phyloP scores from a whole-genome alignment of 2,797 vertebrate genomes.

The Pseudocheirus occidentalis region DNA sequence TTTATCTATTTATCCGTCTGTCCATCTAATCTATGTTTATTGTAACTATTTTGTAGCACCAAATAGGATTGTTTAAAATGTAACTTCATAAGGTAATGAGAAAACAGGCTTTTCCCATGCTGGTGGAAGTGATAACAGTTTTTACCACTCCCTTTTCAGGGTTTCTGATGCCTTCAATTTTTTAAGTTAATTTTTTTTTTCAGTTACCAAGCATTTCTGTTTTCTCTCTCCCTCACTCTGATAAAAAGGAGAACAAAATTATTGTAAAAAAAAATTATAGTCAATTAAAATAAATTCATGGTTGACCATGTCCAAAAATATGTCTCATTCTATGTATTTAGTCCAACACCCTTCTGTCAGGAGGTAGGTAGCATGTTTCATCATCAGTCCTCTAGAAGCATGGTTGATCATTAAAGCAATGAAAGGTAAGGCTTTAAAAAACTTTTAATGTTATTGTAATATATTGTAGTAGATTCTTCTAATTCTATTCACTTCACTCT shows the following conservation, averaged over 20 bases:
- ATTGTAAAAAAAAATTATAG: not conserved
- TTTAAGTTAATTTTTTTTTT: not conserved
- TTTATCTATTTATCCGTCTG: not conserved
- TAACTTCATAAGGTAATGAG: not conserved
- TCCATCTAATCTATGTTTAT: not conserved
- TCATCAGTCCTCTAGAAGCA: not conserved
- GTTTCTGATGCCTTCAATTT: not conserved
- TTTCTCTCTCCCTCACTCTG: not conserved
- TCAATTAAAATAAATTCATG: not conserved
- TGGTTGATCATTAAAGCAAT: not conserved
- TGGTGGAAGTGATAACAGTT: not conserved
- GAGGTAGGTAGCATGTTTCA: not conserved
- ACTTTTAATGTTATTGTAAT: not conserved
- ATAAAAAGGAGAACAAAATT: not conserved
- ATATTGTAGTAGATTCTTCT: not conserved
- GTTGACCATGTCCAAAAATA: not conserved
- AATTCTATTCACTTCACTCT: not conserved
- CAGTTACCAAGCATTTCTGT: not conserved
- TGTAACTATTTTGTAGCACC: slow-evolving; percentile 1
- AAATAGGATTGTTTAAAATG: slow-evolving; percentile 22
- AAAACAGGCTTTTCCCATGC: not conserved
- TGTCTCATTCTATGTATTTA: not conserved
- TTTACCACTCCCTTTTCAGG: not conserved
- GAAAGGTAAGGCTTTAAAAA: not conserved
- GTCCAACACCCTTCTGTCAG: not conserved